These are phyloP conservation scores for Acanthurus lineatus DNA, from an alignment of 2,797 vertebrate genomes.

Conservation along the genomic window DNA sequence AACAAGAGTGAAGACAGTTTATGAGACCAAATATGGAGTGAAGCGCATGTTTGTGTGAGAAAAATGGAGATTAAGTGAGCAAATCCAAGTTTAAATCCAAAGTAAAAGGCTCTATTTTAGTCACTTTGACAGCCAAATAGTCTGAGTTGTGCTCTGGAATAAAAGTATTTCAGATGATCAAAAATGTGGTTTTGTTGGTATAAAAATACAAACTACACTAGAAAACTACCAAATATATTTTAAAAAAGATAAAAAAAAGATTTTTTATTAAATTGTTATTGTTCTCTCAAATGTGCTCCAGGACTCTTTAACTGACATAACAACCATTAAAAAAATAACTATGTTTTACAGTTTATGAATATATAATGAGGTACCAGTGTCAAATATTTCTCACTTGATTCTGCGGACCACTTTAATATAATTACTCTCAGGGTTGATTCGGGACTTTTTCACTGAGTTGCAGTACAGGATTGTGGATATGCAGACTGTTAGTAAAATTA, in stretches of 20 bases:
- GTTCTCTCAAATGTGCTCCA: conserved; percentile 72
- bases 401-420: conserved; percentile 90
- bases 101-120: conserved; percentile 16
- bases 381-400: conserved; percentile 71
- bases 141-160: conserved; percentile 8
- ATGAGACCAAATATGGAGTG: conserved; percentile 23
- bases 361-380: conserved; percentile 27
- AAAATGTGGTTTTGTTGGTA: neutral
- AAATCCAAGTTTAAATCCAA: conserved; percentile 31
- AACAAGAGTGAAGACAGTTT: conserved; percentile 25
- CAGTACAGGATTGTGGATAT: conserved; percentile 92
- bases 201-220: neutral
- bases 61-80: conserved; percentile 21
- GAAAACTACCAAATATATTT: conserved; percentile 2
- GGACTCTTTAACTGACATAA: conserved; percentile 89
- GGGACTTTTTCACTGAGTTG: conserved; percentile 90
- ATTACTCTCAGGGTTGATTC: conserved; percentile 89
- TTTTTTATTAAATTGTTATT: neutral
- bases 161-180: neutral
- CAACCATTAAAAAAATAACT: conserved; percentile 64
- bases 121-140: conserved; percentile 14
- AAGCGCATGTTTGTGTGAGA: conserved; percentile 18
- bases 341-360: conserved; percentile 44
- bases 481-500: conserved; percentile 89
- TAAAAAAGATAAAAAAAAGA: conserved; percentile 8